A percentile compares a stretch with the other conserved stretches of the same genome.
Evolutionary conservation across 2,113 vertebrate species (phyloP).

Genomic region (Arizona elegans): DNA sequence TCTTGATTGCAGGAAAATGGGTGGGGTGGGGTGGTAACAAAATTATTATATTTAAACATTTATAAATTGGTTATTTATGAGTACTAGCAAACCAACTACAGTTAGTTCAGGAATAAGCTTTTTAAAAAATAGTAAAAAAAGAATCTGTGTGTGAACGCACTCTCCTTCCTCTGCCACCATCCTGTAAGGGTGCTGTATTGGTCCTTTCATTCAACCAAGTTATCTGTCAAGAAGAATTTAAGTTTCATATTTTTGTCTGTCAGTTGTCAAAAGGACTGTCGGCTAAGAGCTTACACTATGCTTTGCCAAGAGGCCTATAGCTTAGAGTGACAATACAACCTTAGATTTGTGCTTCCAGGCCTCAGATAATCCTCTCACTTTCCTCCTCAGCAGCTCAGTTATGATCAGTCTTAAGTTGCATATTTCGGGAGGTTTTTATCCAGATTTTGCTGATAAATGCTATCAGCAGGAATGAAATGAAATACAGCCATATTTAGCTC

Average conservation of each 20-base stretch:
- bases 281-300: constrained; percentile 88
- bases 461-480: constrained; percentile 96
- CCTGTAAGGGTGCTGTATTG: constrained; percentile 53
- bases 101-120: background rate
- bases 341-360: constrained; percentile 83
- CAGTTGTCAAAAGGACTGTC: constrained; percentile 96
- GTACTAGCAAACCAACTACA: background rate
- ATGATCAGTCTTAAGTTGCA: constrained; percentile 96
- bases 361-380: constrained; percentile 90
- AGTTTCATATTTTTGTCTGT: constrained; percentile 96
- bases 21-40: no score
- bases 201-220: constrained; percentile 81
- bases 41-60: background rate
- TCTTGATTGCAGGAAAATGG: constrained; percentile 22
- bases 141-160: background rate
- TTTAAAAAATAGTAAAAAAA: background rate
- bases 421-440: constrained; percentile 86
- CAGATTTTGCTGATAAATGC: constrained; percentile 98
- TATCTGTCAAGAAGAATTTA: constrained; percentile 98
- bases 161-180: accelerated
- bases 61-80: background rate
- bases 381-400: constrained; percentile 82
- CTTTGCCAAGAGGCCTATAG: constrained; percentile 88
- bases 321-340: constrained; percentile 87
- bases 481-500: constrained; percentile 85